Base-by-base conservation (phyloP, 2,113 vertebrate genomes). In the Pholis gunnellus region DNA sequence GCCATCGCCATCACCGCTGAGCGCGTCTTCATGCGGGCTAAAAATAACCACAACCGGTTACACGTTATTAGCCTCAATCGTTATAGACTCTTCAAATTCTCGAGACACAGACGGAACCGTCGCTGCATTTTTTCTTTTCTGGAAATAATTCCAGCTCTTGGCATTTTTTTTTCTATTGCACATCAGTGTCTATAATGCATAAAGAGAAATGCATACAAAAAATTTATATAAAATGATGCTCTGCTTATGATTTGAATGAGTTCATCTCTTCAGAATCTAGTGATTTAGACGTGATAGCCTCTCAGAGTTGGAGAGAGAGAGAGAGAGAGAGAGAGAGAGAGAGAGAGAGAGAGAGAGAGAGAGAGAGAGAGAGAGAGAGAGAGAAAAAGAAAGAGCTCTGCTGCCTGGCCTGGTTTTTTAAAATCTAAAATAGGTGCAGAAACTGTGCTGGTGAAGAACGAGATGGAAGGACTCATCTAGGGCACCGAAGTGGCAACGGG, bases 401-500 rank as follows among this genome's bases (percentile, higher is more conserved):
- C 83, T 85, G 86, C 79, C 74, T 92, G 91, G 69, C 93, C 93
- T 93, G 87, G 71, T 93, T 93, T 89, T 15, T 25, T 25, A 1
- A 63, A 84, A 91, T 87, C 90, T 63, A 89, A 91, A 93, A 90
- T 91, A 92, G 90, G 87, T 85, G 81, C 85, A 86, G 83, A 90
- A 89, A 85, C 42, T 92, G 89, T 87, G 87, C 88, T 88, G 87
- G 83, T 34, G 80, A 76, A 79, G 85, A 79, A 78, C 25, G 72
- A 76, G 70, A 31, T 82, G 81, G 83, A 87, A 82, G 88, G 81
- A 90, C 74, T 89, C 91, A 92, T 93, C 44, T 93, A 86, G 92
- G 89, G 80, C 90, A 91, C 3, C 0, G 34, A 2, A 80, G 74
- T 69, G 79, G 86, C 75, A 69, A 15, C 13, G 44, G 44, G 44